These are phyloP conservation scores for Trachops cirrhosus DNA, from an alignment of 2,797 vertebrate species.

Conservation along the genomic window DNA sequence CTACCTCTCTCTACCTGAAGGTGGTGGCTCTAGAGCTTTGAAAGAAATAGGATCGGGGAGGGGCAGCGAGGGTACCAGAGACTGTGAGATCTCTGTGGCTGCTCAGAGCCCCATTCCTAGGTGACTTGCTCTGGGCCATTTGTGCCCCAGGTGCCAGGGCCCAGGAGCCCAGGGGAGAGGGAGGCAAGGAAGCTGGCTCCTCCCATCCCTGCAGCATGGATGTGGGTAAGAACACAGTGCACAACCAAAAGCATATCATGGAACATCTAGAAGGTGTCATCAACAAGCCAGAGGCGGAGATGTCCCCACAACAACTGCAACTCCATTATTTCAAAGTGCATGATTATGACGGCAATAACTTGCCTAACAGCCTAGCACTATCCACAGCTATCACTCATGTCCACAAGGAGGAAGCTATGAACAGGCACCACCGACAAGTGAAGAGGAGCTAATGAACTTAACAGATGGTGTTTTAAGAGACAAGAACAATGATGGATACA, in stretches of 20 bases:
- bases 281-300: constrained; percentile 93
- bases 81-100: constrained; percentile 57
- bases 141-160: constrained; percentile 57
- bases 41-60: neutral
- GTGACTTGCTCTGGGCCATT: constrained; percentile 69
- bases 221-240: constrained; percentile 92
- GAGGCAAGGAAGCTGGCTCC: constrained; percentile 47
- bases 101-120: constrained; percentile 64
- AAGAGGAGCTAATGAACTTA: constrained; percentile 91
- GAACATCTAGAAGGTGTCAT: constrained; percentile 97
- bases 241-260: constrained; percentile 97
- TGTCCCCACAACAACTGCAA: constrained; percentile 96
- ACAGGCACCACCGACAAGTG: constrained; percentile 87
- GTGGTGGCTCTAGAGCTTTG: neutral
- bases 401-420: constrained; percentile 93
- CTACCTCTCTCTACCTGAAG: neutral
- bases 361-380: constrained; percentile 94
- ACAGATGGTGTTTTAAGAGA: constrained; percentile 94
- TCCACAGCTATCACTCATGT: constrained; percentile 95
- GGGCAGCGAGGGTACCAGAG: constrained; percentile 16
- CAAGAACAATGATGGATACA: constrained; percentile 96
- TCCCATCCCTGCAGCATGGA: constrained; percentile 79
- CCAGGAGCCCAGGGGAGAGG: constrained; percentile 66
- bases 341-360: constrained; percentile 95
- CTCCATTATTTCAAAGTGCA: constrained; percentile 99